phyloP scores from a whole-genome alignment of 2,888 invertebrate species.

The Petrolisthes cinctipes region DNA sequence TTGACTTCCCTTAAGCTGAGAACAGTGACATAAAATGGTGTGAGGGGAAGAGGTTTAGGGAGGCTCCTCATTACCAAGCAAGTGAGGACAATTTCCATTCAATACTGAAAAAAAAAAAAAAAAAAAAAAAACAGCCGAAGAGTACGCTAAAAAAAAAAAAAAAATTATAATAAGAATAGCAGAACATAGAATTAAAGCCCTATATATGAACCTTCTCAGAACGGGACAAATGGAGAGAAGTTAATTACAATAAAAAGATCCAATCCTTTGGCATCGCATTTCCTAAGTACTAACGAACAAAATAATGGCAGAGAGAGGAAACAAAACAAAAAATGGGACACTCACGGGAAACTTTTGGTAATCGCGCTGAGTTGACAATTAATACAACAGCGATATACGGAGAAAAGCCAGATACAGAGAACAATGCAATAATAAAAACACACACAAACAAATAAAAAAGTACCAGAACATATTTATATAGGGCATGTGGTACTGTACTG shows the following conservation, averaged over 20 bases:
- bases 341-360: slow-evolving; percentile 4
- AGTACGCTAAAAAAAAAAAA: neutral
- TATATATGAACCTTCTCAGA: neutral
- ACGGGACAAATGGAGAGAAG: neutral
- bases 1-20: too few relatives aligned
- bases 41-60: too few relatives aligned
- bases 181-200: neutral
- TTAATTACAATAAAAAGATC: neutral
- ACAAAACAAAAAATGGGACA: neutral
- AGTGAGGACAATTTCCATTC: too few relatives aligned
- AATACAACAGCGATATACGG: too few relatives aligned
- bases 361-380: neutral
- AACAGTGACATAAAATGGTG: too few relatives aligned
- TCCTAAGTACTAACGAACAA: slow-evolving; percentile 1
- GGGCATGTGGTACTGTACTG: too few relatives aligned
- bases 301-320: neutral
- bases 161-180: neutral
- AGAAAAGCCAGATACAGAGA: too few relatives aligned
- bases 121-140: neutral
- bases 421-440: too few relatives aligned
- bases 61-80: too few relatives aligned
- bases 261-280: slow-evolving; percentile 10
- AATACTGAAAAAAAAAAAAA: neutral
- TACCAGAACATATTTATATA: too few relatives aligned
- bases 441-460: too few relatives aligned